Percentiles rank a stretch among this genome's conserved stretches.
Conservation (phyloP, 2,888 invertebrate genomes). For the Monoplex corrugatus region DNA sequence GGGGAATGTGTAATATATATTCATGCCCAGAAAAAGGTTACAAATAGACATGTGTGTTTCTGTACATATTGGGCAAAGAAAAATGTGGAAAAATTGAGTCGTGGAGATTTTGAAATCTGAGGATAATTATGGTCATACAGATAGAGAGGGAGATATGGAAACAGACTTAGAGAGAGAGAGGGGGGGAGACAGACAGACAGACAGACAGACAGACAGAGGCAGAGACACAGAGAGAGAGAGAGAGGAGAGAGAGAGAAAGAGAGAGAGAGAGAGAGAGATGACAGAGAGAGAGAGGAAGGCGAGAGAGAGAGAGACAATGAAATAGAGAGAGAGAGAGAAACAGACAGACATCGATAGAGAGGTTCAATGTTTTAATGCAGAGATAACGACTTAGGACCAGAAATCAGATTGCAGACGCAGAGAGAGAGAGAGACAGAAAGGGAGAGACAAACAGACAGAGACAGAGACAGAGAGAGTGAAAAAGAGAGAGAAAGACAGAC, state of each 20-base stretch:
- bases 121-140: too few relatives aligned
- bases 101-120: too few relatives aligned
- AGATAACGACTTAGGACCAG: not conserved
- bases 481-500: not conserved
- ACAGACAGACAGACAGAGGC: not conserved
- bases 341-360: not conserved
- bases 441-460: not conserved
- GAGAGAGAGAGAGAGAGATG: not conserved
- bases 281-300: not conserved
- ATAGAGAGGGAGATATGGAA: not conserved
- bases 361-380: too few relatives aligned
- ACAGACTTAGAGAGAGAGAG: constrained; percentile 19
- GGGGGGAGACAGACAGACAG: not conserved
- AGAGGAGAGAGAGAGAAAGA: constrained; percentile 25
- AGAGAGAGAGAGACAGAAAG: constrained; percentile 28
- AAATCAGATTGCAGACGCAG: not conserved
- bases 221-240: constrained; percentile 20
- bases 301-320: not conserved
- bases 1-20: too few relatives aligned
- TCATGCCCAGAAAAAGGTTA: too few relatives aligned
- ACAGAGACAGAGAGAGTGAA: not conserved
- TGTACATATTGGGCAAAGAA: too few relatives aligned
- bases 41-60: too few relatives aligned
- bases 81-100: too few relatives aligned
- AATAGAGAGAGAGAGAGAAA: constrained; percentile 15